Percentiles rank a stretch among this genome's conserved stretches.
phyloP scores from a whole-genome alignment of 2,888 invertebrate genomes.

The Sphinx pinastri region DNA sequence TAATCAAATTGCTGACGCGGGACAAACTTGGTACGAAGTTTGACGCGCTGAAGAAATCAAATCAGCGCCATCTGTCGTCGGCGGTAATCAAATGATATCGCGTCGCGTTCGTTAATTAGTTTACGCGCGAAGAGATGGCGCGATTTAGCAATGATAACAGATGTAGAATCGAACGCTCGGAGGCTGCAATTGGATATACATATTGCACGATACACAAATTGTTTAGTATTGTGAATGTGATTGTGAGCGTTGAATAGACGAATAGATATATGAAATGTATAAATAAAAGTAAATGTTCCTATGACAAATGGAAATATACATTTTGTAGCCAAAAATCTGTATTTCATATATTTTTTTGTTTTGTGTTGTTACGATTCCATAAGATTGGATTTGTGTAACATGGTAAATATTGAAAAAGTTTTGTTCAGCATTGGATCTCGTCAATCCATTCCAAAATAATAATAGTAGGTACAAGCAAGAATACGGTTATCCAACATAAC shows the following conservation, averaged over 20 bases:
- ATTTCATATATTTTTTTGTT: too few species aligned
- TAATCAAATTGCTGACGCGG: slow-evolving; percentile 54
- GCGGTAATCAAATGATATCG: slow-evolving; percentile 77
- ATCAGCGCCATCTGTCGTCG: slow-evolving; percentile 72
- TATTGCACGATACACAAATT: slow-evolving; percentile 6
- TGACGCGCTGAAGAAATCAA: slow-evolving; percentile 57
- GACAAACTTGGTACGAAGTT: slow-evolving; percentile 63
- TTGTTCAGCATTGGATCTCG: too few species aligned
- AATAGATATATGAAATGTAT: neutral
- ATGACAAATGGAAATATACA: too few species aligned
- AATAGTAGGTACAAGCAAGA: too few species aligned
- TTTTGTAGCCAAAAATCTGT: too few species aligned
- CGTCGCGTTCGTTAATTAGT: slow-evolving; percentile 69
- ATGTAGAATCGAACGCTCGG: slow-evolving; percentile 22
- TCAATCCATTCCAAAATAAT: too few species aligned
- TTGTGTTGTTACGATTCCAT: too few species aligned
- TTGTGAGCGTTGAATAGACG: neutral
- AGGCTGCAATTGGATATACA: neutral
- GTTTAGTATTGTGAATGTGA: neutral
- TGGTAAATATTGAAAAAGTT: too few species aligned
- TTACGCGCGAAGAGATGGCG: slow-evolving; percentile 60
- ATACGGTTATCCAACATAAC: too few species aligned
- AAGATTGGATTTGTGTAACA: too few species aligned
- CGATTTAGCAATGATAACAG: slow-evolving; percentile 23
- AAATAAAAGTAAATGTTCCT: too few species aligned